phyloP scores from a whole-genome alignment of 2,888 invertebrate genomes.

The Teinopalpus imperialis region DNA sequence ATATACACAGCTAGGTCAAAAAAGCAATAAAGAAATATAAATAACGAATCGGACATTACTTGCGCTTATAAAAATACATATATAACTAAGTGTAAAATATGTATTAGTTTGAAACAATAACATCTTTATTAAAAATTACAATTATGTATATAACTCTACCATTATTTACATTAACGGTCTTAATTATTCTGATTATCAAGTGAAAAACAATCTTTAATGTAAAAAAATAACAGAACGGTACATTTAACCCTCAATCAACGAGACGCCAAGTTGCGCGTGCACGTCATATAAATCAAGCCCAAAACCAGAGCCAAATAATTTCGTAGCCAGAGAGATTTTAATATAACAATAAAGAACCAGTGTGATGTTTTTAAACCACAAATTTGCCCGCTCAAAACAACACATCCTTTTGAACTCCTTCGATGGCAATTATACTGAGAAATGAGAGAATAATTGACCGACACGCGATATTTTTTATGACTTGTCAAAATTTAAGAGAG shows the following conservation, averaged over 20 bases:
- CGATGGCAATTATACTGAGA: constrained; percentile 37
- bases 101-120: no score
- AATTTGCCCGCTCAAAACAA: constrained; percentile 55
- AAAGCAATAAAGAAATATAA: no score
- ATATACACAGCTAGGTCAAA: no score
- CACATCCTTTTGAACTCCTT: constrained; percentile 52
- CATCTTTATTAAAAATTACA: no score
- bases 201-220: constrained; percentile 15
- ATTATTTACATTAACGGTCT: constrained; percentile 1
- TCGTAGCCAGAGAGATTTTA: constrained; percentile 50
- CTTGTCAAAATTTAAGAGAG: constrained; percentile 24
- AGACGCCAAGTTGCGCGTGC: constrained; percentile 36
- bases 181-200: constrained; percentile 10
- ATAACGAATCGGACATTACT: no score
- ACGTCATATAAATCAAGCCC: constrained; percentile 50
- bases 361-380: constrained; percentile 55
- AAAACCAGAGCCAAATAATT: constrained; percentile 58
- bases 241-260: constrained; percentile 42
- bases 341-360: constrained; percentile 61
- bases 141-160: neutral
- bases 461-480: constrained; percentile 22
- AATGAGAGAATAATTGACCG: constrained; percentile 33
- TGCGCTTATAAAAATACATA: no score
- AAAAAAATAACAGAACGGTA: constrained; percentile 26
- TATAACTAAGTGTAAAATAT: no score